Base-by-base conservation (phyloP, 2,113 vertebrate genomes). In the Leuciscus idus region DNA sequence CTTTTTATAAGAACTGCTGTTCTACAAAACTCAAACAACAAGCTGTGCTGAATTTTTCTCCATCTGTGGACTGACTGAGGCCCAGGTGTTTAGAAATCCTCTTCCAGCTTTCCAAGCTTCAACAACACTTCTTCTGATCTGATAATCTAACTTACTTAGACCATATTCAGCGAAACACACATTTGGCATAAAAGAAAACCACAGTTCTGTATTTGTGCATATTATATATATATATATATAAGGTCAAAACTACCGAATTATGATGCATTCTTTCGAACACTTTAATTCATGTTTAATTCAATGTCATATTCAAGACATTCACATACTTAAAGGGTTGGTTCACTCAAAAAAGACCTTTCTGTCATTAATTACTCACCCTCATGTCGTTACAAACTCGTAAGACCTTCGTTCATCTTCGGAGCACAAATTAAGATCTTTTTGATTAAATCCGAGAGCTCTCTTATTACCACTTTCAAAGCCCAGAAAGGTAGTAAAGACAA, bases 11-110 rank as follows among this genome's bases (percentile, higher is more conserved):
- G 39, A 74, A 46, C 72, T 74, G 70, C 70, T 46, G 11, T 74
- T 74, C 39, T 74, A 74, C 21, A 74, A 46, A 74, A 13, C 72
- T 46, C 70, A 64, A 64, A 64, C 61, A 43, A 74, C 23, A 74
- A 46, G 39, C 36, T 46, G 23, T 46, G 72, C 39, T 46, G 39
- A 13, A n/a, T 73, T 73, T 55, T 36, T 33, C 10, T 43, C 39
- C 70, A 73, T 73, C 70, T 73, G 36, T 46, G 70, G 21, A n/a
- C 70, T 46, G 36, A 46, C 21, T n/a, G 11, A 73, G 39, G 70
- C 70, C 70, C 36, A 73, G 70, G 39, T 46, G 70, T 46, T 73
- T n/a, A 43, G 21, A 73, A 73, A n/a, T n/a, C 9, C 21, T 73
- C 70, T n/a, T 39, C 2, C 19, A n/a, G 10, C 39, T 73, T 73